phyloP scores from a whole-genome alignment of 2,888 invertebrate species.

The Mellilla xanthometata region DNA sequence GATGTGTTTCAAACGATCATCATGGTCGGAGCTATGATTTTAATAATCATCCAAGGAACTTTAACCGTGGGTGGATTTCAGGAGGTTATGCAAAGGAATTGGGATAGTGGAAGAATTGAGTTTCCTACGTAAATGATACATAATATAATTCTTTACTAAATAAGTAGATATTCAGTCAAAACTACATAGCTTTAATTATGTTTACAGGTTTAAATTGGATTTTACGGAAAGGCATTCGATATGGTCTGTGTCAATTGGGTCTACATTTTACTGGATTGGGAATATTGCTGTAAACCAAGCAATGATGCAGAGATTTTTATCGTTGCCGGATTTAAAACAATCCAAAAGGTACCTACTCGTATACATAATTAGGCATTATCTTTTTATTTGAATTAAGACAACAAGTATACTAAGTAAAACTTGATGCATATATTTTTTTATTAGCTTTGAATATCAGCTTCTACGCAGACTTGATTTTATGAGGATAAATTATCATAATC shows the following conservation, averaged over 20 bases:
- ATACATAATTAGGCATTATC: no score
- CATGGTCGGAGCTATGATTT: slow-evolving; percentile 86
- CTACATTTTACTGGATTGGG: slow-evolving; percentile 87
- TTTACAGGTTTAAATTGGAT: slow-evolving; percentile 84
- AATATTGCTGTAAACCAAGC: slow-evolving; percentile 89
- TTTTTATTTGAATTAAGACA: no score
- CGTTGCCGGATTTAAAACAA: slow-evolving; percentile 84
- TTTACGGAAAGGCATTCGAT: slow-evolving; percentile 88
- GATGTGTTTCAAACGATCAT: slow-evolving; percentile 87
- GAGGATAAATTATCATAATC: no score
- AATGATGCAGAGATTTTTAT: slow-evolving; percentile 90
- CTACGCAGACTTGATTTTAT: no score
- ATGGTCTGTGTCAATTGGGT: slow-evolving; percentile 88
- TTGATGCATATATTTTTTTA: no score
- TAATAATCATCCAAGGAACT: slow-evolving; percentile 85
- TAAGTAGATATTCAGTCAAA: neutral
- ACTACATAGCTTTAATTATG: neutral
- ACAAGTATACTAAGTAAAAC: no score
- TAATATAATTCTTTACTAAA: neutral
- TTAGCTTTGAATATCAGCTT: no score
- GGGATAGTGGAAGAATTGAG: slow-evolving; percentile 84
- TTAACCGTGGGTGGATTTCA: slow-evolving; percentile 84
- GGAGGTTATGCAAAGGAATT: slow-evolving; percentile 81
- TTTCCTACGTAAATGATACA: slow-evolving; percentile 74
- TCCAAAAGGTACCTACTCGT: slow-evolving; percentile 77